These are phyloP conservation scores for Gymnothorax reevesii DNA, from an alignment of 2,797 vertebrate species.

Conservation along the genomic window DNA sequence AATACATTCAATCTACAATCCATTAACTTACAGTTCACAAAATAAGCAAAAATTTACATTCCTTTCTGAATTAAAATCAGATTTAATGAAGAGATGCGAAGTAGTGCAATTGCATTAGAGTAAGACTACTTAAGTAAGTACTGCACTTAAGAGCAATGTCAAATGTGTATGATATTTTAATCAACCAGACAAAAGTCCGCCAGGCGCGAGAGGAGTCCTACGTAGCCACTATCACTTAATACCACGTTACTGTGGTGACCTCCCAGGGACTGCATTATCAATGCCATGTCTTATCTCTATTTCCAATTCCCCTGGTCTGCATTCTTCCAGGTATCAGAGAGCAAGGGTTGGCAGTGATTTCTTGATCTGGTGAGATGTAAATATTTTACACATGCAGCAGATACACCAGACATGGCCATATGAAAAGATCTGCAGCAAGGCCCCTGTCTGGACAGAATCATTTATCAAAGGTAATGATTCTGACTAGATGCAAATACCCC, in stretches of 20 bases:
- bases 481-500: too few relatives aligned
- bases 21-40: too few relatives aligned
- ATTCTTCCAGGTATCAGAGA: slow-evolving; percentile 45
- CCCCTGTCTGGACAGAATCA: slow-evolving; percentile 56
- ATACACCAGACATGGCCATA: slow-evolving; percentile 47
- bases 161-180: slow-evolving; percentile 8
- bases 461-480: too few relatives aligned
- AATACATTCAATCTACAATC: neutral
- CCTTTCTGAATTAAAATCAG: neutral
- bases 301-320: slow-evolving; percentile 50
- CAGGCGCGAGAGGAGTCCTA: neutral
- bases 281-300: slow-evolving; percentile 54
- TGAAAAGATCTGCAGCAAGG: neutral
- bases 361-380: slow-evolving; percentile 57
- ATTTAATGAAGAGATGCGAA: neutral
- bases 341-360: slow-evolving; percentile 46
- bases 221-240: neutral
- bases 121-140: neutral
- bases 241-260: neutral
- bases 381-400: slow-evolving; percentile 60
- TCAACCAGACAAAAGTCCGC: neutral
- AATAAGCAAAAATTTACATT: neutral
- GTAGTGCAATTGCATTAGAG: neutral
- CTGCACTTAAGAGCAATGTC: neutral
- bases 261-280: slow-evolving; percentile 56